Percentiles rank a stretch among this genome's conserved stretches.
phyloP scores from a whole-genome alignment of 35 echinoderm and acorn worm genomes.

The Acanthaster planci region DNA sequence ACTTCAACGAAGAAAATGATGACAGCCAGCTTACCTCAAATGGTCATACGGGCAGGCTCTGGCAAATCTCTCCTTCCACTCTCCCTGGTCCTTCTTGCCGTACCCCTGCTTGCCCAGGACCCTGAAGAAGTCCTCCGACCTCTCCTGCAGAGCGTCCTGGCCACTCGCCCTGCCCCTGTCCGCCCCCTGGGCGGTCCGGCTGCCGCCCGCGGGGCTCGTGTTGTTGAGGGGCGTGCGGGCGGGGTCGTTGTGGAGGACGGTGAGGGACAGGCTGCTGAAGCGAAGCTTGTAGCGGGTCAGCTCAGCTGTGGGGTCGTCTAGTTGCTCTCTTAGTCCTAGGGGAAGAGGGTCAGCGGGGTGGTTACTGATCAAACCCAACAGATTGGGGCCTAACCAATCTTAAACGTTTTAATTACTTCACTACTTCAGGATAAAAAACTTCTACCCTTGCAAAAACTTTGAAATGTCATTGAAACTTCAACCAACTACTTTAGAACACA shows the following conservation, averaged over 20 bases:
- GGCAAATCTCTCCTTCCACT: slow-evolving; percentile 75
- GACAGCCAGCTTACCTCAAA: slow-evolving; percentile 65
- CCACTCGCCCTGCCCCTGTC: slow-evolving; percentile 23
- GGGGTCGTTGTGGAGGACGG: slow-evolving; percentile 93
- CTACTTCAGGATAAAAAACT: not conserved
- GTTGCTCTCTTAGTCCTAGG: slow-evolving; percentile 51
- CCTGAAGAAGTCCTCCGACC: slow-evolving; percentile 68
- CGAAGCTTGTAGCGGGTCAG: slow-evolving; percentile 85
- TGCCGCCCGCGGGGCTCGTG: not conserved
- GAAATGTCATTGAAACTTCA: not conserved
- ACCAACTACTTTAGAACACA: too few relatives aligned
- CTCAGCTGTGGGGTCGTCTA: slow-evolving; percentile 72
- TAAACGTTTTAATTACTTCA: too few relatives aligned
- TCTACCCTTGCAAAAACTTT: not conserved
- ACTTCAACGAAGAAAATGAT: too few relatives aligned
- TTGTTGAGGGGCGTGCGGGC: slow-evolving; percentile 52
- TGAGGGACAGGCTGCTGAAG: slow-evolving; percentile 80
- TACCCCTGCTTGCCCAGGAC: slow-evolving; percentile 76
- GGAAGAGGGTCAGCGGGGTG: not conserved
- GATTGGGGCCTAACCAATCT: too few relatives aligned
- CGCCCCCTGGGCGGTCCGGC: not conserved
- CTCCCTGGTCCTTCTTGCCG: slow-evolving; percentile 65
- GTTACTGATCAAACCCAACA: too few relatives aligned
- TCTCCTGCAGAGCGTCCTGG: slow-evolving; percentile 60
- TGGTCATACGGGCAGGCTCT: slow-evolving; percentile 94